phyloP scores from a whole-genome alignment of 2,888 invertebrate species.

The Tolmerus cingulatus region DNA sequence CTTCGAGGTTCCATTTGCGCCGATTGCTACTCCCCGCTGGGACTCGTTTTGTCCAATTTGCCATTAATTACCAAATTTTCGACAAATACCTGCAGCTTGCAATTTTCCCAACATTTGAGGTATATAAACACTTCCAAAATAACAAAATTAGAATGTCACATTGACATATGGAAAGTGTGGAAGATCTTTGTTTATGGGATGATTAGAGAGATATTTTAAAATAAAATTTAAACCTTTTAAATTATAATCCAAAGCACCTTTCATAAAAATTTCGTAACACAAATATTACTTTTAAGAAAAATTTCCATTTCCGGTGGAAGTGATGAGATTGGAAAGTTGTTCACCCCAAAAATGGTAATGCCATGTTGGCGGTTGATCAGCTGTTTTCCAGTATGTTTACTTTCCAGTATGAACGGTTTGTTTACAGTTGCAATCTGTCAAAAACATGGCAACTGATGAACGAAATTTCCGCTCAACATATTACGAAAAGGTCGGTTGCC shows the following conservation, averaged over 20 bases:
- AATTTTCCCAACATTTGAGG: background rate
- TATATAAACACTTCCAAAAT: background rate
- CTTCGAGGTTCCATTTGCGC: conserved; percentile 63
- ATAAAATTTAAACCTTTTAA: background rate
- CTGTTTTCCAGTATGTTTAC: background rate
- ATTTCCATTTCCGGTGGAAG: background rate
- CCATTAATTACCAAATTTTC: conserved; percentile 54
- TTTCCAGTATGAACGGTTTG: background rate
- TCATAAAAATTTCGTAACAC: background rate
- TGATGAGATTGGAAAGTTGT: background rate
- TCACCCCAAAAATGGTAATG: background rate
- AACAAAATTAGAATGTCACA: background rate
- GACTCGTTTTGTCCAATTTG: conserved; percentile 61
- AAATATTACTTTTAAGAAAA: background rate
- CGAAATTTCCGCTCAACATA: conserved; percentile 83
- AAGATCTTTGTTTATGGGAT: background rate
- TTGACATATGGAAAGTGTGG: background rate
- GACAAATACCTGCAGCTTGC: background rate
- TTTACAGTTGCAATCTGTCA: background rate
- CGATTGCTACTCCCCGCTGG: conserved; percentile 57
- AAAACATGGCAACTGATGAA: conserved; percentile 68
- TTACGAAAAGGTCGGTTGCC: conserved; percentile 88
- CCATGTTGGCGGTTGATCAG: background rate
- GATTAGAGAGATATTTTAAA: background rate
- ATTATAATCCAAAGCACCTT: background rate